Conservation (phyloP, 2,888 invertebrate genomes). For the Heteropelma amictum region DNA sequence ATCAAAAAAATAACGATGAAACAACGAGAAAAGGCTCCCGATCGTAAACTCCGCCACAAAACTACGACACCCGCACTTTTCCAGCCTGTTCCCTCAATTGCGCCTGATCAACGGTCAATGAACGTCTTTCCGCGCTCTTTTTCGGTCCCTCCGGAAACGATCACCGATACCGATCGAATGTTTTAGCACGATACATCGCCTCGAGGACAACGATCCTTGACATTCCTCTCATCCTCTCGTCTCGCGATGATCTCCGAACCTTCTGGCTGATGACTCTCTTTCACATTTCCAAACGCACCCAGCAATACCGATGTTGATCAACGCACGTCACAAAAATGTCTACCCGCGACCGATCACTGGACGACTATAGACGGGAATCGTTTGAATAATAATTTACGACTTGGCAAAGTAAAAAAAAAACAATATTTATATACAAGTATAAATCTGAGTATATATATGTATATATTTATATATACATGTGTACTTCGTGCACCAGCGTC, state of each 20-base stretch:
- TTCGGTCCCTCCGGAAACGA: neutral
- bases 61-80: constrained; percentile 8
- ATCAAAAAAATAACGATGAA: neutral
- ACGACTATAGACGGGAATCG: no score
- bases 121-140: neutral
- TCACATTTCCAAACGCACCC: neutral
- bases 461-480: no score
- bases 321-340: no score
- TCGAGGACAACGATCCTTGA: constrained; percentile 22
- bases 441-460: no score
- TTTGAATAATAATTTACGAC: no score
- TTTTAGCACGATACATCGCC: constrained; percentile 27
- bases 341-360: no score
- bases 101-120: neutral
- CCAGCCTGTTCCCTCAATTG: neutral
- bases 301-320: no score
- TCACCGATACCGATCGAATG: neutral
- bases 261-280: constrained; percentile 23
- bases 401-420: no score
- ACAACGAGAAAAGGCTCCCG: neutral
- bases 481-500: constrained; percentile 21
- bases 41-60: constrained; percentile 4
- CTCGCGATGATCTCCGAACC: neutral
- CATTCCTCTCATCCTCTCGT: constrained; percentile 23
- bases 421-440: no score